phyloP scores from a whole-genome alignment of 1,140 invertebrate genomes.

The Arion vulgaris region DNA sequence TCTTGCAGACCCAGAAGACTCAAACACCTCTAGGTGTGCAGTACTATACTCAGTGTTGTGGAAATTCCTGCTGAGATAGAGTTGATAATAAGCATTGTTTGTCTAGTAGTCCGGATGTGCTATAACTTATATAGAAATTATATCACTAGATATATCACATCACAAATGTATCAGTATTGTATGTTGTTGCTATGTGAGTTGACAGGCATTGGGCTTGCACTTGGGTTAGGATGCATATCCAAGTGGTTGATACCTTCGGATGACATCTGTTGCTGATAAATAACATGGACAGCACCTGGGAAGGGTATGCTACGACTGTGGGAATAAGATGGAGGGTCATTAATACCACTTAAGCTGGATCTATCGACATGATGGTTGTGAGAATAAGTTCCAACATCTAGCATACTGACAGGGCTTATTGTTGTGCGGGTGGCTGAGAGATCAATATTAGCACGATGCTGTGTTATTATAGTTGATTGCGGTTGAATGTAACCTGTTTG shows the following conservation, averaged over 20 bases:
- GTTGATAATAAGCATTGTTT: too few relatives aligned
- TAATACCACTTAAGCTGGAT: not conserved
- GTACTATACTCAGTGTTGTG: too few relatives aligned
- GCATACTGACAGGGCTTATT: not conserved
- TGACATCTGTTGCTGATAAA: slow-evolving; percentile 1
- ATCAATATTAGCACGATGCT: slow-evolving; percentile 10
- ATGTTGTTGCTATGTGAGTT: slow-evolving; percentile 17
- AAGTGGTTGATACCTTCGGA: not conserved
- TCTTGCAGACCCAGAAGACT: too few relatives aligned
- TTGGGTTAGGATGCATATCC: not conserved
- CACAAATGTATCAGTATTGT: too few relatives aligned
- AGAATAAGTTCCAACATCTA: not conserved
- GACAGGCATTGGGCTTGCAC: slow-evolving; percentile 22
- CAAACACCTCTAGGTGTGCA: too few relatives aligned
- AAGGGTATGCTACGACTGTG: not conserved
- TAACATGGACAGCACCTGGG: not conserved
- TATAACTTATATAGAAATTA: too few relatives aligned
- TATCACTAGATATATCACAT: too few relatives aligned
- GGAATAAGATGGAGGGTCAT: not conserved
- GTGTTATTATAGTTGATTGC: not conserved
- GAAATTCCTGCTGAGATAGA: too few relatives aligned
- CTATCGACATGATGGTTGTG: not conserved
- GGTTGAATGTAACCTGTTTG: not conserved
- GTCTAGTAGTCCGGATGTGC: too few relatives aligned
- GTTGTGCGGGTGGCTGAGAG: slow-evolving; percentile 12